These are phyloP conservation scores for Clanis bilineata DNA, from an alignment of 2,888 invertebrate genomes.

Conservation along the genomic window DNA sequence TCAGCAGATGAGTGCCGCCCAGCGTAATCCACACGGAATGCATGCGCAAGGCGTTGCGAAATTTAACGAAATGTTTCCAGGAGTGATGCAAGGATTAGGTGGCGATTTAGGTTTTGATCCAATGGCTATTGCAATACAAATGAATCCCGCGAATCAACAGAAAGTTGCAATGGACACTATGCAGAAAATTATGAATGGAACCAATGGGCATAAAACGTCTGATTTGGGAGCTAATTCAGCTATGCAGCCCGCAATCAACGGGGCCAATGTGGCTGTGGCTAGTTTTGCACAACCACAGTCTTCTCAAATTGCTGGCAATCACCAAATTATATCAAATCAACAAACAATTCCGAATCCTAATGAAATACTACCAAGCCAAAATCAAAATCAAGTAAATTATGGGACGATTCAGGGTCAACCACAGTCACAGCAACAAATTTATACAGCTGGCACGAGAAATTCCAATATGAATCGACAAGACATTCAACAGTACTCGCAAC, in stretches of 20 bases:
- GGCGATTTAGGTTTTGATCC: constrained; percentile 70
- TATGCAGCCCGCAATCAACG: constrained; percentile 34
- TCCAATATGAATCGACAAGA: not conserved
- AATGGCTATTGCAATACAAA: constrained; percentile 73
- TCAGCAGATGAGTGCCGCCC: constrained; percentile 23
- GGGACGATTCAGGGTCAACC: not conserved
- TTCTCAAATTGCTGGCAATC: constrained; percentile 21
- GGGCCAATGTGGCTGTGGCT: constrained; percentile 34
- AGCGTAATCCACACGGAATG: constrained; percentile 40
- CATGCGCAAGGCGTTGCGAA: constrained; percentile 60
- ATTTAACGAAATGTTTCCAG: constrained; percentile 73
- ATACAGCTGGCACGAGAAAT: constrained; percentile 27
- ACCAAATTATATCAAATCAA: constrained; percentile 21
- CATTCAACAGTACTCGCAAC: not conserved
- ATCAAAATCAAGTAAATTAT: not conserved
- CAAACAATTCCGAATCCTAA: constrained; percentile 2
- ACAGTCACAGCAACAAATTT: constrained; percentile 41
- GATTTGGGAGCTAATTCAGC: constrained; percentile 18
- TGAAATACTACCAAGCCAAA: not conserved
- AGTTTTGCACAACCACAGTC: constrained; percentile 26
- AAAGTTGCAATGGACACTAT: constrained; percentile 56
- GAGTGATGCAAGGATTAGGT: constrained; percentile 51
- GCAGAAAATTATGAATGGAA: constrained; percentile 53
- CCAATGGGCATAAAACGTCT: constrained; percentile 27
- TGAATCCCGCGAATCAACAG: constrained; percentile 72